A percentile compares a stretch with the other conserved stretches of the same genome.
These are phyloP conservation scores for Rhagoletis zephyria DNA, from an alignment of 1,140 invertebrate species.

Conservation along the genomic window DNA sequence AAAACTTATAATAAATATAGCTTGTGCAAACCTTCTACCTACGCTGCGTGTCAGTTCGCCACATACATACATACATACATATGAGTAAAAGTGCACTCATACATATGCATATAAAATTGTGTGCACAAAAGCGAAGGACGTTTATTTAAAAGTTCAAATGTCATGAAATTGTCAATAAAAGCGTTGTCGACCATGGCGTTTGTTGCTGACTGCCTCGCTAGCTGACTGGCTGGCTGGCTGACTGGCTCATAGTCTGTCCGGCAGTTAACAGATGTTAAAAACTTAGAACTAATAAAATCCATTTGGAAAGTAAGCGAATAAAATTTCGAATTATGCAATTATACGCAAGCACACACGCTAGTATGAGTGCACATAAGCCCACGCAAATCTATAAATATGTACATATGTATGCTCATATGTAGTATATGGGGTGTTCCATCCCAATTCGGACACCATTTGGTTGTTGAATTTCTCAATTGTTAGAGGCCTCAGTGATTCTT, in stretches of 20 bases:
- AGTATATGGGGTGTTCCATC: too few relatives aligned
- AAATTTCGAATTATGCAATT: neutral
- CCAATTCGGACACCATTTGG: too few relatives aligned
- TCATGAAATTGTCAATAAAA: conserved; percentile 47
- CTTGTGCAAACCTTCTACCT: too few relatives aligned
- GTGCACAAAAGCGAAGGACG: neutral
- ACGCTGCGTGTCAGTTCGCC: too few relatives aligned
- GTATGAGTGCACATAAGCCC: neutral
- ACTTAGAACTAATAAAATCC: neutral
- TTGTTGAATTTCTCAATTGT: too few relatives aligned
- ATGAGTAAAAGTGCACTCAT: neutral
- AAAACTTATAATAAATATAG: too few relatives aligned
- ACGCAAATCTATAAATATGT: neutral
- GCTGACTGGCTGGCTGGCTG: neutral
- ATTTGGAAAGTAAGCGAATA: neutral
- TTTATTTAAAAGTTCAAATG: conserved; percentile 24
- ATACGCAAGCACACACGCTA: too few relatives aligned
- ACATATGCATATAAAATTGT: neutral
- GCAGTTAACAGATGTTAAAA: conserved; percentile 3
- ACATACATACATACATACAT: neutral
- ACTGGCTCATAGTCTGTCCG: neutral
- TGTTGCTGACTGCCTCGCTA: neutral
- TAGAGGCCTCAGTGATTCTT: too few relatives aligned
- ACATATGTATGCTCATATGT: too few relatives aligned
- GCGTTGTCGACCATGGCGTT: neutral